phyloP scores from a whole-genome alignment of 1,140 invertebrate genomes.

The Gonatopus flavifemur region DNA sequence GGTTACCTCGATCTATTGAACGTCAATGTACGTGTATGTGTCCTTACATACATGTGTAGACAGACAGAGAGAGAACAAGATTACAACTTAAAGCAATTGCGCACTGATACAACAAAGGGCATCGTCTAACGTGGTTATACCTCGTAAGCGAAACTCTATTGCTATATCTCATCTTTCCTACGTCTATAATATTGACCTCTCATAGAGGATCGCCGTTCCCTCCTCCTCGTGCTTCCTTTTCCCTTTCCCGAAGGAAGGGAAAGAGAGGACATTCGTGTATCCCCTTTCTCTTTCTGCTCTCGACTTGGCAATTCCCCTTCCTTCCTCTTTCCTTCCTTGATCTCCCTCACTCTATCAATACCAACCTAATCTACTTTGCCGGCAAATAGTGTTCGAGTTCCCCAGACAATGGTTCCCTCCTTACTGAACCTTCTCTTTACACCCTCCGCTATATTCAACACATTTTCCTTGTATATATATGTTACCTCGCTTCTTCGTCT shows the following conservation, averaged over 20 bases:
- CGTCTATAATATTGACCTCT: slow-evolving; percentile 32
- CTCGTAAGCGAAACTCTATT: slow-evolving; percentile 47
- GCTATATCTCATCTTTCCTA: slow-evolving; percentile 42
- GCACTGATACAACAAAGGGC: slow-evolving; percentile 49
- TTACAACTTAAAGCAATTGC: slow-evolving; percentile 48
- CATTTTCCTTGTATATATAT: too few species aligned
- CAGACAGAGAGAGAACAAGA: too few species aligned
- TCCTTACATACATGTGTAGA: too few species aligned
- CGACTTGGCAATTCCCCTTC: slow-evolving; percentile 14
- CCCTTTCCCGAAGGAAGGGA: not conserved
- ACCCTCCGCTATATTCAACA: too few species aligned
- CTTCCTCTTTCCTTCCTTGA: slow-evolving; percentile 14
- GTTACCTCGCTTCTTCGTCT: too few species aligned
- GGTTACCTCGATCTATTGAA: slow-evolving; percentile 27
- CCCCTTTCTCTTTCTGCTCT: slow-evolving; percentile 9
- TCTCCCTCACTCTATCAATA: slow-evolving; percentile 44
- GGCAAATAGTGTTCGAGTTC: slow-evolving; percentile 47
- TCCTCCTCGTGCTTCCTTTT: slow-evolving; percentile 15
- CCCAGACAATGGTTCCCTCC: slow-evolving; percentile 36
- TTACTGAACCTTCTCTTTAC: not conserved
- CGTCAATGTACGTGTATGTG: slow-evolving; percentile 45
- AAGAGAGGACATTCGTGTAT: slow-evolving; percentile 16
- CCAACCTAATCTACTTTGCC: slow-evolving; percentile 48
- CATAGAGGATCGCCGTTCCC: slow-evolving; percentile 22
- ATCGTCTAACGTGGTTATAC: slow-evolving; percentile 46